These are phyloP conservation scores for Cardiocondyla obscurior DNA, from an alignment of 1,140 invertebrate species.

Conservation along the genomic window DNA sequence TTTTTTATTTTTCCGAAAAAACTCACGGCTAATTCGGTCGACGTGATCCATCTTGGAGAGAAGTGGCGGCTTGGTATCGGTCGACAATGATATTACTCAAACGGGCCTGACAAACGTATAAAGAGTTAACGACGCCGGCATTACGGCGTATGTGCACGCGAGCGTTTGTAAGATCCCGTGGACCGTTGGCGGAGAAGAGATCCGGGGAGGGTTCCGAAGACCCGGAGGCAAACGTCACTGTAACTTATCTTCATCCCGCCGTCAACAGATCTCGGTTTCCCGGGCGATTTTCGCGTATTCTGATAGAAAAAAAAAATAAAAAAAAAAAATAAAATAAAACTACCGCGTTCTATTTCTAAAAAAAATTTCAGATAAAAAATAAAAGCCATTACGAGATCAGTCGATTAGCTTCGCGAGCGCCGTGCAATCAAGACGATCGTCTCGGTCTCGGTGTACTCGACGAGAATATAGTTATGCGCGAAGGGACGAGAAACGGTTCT, in stretches of 20 bases:
- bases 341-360: neutral
- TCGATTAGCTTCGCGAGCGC: constrained; percentile 35
- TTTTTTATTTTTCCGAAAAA: neutral
- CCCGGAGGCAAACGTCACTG: constrained; percentile 68
- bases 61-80: constrained; percentile 34
- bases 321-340: too few species aligned
- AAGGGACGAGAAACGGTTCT: neutral
- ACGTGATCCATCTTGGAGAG: neutral
- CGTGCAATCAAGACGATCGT: constrained; percentile 51
- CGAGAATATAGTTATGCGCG: constrained; percentile 13
- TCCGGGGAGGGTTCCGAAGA: constrained; percentile 3
- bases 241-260: constrained; percentile 73
- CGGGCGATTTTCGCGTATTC: constrained; percentile 34
- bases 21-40: neutral
- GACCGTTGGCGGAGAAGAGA: constrained; percentile 43
- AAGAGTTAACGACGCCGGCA: constrained; percentile 72
- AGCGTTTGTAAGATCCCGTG: constrained; percentile 70
- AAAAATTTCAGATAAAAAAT: neutral
- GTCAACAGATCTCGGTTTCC: constrained; percentile 66
- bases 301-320: neutral
- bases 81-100: constrained; percentile 72
- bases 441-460: neutral
- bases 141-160: constrained; percentile 71
- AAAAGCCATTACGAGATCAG: constrained; percentile 41
- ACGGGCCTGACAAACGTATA: constrained; percentile 73